Percentiles rank a stretch among this genome's conserved stretches.
phyloP scores from a whole-genome alignment of 2,113 vertebrate species.

The Empidonax alnorum region DNA sequence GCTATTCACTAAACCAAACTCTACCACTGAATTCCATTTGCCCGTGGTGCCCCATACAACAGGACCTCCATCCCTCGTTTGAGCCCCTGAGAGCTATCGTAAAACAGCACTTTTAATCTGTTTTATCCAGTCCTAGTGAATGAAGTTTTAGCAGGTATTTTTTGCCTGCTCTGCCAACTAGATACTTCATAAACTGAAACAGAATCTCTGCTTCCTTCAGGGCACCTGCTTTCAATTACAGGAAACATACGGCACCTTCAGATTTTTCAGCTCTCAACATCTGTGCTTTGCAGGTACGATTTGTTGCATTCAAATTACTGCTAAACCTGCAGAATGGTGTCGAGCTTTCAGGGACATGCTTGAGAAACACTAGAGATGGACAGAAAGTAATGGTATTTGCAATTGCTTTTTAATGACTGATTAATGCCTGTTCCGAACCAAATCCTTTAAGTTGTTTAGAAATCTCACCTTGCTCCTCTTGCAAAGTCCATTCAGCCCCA shows the following conservation, averaged over 20 bases:
- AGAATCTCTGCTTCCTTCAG: slow-evolving; percentile 63
- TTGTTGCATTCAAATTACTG: slow-evolving; percentile 60
- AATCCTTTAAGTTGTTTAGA: slow-evolving; percentile 26
- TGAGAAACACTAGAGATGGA: slow-evolving; percentile 19
- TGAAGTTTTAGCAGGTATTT: slow-evolving; percentile 36
- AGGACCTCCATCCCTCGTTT: not conserved
- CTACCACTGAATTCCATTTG: not conserved
- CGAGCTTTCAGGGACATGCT: not conserved
- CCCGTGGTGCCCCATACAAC: not conserved
- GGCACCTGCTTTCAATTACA: slow-evolving; percentile 66
- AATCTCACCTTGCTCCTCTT: not conserved
- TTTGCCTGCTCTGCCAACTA: slow-evolving; percentile 50
- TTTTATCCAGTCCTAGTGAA: slow-evolving; percentile 8
- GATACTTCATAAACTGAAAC: slow-evolving; percentile 59
- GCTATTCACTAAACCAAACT: not conserved
- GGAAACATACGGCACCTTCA: slow-evolving; percentile 60
- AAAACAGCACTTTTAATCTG: slow-evolving; percentile 33
- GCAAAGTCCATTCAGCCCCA: not conserved
- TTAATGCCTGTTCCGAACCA: slow-evolving; percentile 15
- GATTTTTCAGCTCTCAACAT: slow-evolving; percentile 66
- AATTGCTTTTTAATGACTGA: slow-evolving; percentile 45
- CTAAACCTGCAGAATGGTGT: slow-evolving; percentile 36
- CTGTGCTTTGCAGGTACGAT: slow-evolving; percentile 59
- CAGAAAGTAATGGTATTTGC: not conserved
- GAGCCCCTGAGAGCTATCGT: not conserved